A percentile compares a stretch with the other conserved stretches of the same genome.
These are phyloP conservation scores for Tolmerus cingulatus DNA, from an alignment of 2,888 invertebrate species.

Conservation along the genomic window DNA sequence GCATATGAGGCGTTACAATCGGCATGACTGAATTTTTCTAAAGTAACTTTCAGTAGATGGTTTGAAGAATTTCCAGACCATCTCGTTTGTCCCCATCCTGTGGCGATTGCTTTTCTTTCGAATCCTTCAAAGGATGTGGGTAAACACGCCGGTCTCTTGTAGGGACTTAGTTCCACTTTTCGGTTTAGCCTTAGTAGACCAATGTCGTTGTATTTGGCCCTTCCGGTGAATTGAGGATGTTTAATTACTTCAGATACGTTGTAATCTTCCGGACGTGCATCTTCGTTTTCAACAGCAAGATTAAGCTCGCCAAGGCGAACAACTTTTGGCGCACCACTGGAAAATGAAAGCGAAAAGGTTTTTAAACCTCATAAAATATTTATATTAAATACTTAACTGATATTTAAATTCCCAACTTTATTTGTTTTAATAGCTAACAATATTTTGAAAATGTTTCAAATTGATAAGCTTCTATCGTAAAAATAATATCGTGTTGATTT, in stretches of 20 bases:
- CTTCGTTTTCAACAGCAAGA: slow-evolving; percentile 55
- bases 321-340: slow-evolving; percentile 54
- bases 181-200: slow-evolving; percentile 64
- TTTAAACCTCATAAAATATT: neutral
- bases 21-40: slow-evolving; percentile 60
- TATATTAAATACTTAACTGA: too few relatives aligned
- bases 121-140: slow-evolving; percentile 52
- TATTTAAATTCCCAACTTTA: too few relatives aligned
- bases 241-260: slow-evolving; percentile 53
- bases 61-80: slow-evolving; percentile 56
- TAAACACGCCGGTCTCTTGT: slow-evolving; percentile 65
- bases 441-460: too few relatives aligned
- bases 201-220: slow-evolving; percentile 66
- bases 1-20: slow-evolving; percentile 59
- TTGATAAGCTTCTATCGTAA: too few relatives aligned
- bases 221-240: slow-evolving; percentile 61
- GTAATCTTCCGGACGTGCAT: slow-evolving; percentile 57
- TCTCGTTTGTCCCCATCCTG: slow-evolving; percentile 66
- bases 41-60: slow-evolving; percentile 65
- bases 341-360: neutral
- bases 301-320: slow-evolving; percentile 58
- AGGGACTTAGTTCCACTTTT: slow-evolving; percentile 58
- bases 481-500: too few relatives aligned
- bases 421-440: too few relatives aligned
- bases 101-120: slow-evolving; percentile 59